Base-by-base conservation (phyloP, 2,797 vertebrate species). In the Pachyuromys duprasi region DNA sequence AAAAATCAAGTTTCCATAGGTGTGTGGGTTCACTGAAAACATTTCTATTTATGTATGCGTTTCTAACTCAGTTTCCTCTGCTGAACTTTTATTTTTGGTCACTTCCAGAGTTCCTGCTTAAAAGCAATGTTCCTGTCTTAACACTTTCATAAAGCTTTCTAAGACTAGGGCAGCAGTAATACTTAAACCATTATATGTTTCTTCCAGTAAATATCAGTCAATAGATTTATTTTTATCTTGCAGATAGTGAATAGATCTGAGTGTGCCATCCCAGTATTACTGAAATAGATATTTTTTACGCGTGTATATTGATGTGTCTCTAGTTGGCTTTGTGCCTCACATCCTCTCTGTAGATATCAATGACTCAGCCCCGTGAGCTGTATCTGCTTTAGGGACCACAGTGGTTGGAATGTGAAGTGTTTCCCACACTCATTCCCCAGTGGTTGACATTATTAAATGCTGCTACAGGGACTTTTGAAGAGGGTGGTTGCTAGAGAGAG, bases 171-270 rank as follows among this genome's bases (percentile, higher is more conserved):
- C 69, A 86, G 93, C 39, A 17, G 67, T 5, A 14, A 65, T 24
- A 57, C 87, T 90, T 95, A n/a, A 15, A 53, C 62, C 55, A 62
- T 81, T 87, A 12, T 7, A 55, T 39, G 62, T 18, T 15, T 24
- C 11, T 81, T 86, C 28, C 67, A 93, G 86, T 24, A 93, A 84
- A 45, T 93, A 79, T 60, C 42, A 63, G 82, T 96, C 36, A 82
- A 62, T 89, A 70, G 15, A 84, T 62, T 92, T 20, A 88, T 86
- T 90, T 70, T 86, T 65, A 2, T 42, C 60, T 69, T 83, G 42
- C 8, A 94, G 49, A 55, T 62, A 67, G 26, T 31, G 57, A 91
- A 5, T 86, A 90, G 45, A 69, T 0, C 45, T 63, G 2, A 45
- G 1, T 69, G 28, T 75, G 17, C 4, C 42, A 13, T 89, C 24